phyloP scores from a whole-genome alignment of 1,140 invertebrate genomes.

The Mesaphorura yosii region DNA sequence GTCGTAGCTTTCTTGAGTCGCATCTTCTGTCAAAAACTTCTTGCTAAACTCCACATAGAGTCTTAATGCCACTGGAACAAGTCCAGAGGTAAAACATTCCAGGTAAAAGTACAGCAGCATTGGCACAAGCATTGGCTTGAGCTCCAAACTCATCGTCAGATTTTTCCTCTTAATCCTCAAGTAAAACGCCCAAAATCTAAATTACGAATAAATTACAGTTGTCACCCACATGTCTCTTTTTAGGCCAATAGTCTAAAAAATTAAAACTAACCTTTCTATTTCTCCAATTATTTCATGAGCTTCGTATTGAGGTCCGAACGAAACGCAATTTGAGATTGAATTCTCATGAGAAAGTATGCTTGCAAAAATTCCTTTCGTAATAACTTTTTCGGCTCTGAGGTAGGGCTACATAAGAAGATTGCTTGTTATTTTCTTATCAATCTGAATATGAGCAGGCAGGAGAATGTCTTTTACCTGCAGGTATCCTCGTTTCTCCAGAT shows the following conservation, averaged over 20 bases:
- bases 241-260: background rate
- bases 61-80: background rate
- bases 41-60: constrained; percentile 7
- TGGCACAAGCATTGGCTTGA: constrained; percentile 13
- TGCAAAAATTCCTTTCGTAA: constrained; percentile 10
- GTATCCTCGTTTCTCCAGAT: constrained; percentile 5
- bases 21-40: constrained; percentile 11
- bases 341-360: background rate
- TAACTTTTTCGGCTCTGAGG: background rate
- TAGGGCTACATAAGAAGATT: background rate
- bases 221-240: too few relatives aligned
- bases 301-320: constrained; percentile 18
- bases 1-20: constrained; percentile 5
- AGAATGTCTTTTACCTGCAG: background rate
- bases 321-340: constrained; percentile 6
- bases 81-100: background rate
- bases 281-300: constrained; percentile 11
- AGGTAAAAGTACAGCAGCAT: constrained; percentile 13
- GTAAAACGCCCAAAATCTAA: constrained; percentile 24
- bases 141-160: background rate
- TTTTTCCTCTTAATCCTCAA: background rate
- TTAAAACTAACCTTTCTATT: constrained; percentile 13
- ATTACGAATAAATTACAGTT: background rate
- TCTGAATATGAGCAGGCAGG: background rate
- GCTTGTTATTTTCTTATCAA: background rate